Evolutionary conservation across 2,888 invertebrate species (phyloP), one percentile per base, ranked within the genome.

Genomic region (Allophyes oxyacanthae): DNA sequence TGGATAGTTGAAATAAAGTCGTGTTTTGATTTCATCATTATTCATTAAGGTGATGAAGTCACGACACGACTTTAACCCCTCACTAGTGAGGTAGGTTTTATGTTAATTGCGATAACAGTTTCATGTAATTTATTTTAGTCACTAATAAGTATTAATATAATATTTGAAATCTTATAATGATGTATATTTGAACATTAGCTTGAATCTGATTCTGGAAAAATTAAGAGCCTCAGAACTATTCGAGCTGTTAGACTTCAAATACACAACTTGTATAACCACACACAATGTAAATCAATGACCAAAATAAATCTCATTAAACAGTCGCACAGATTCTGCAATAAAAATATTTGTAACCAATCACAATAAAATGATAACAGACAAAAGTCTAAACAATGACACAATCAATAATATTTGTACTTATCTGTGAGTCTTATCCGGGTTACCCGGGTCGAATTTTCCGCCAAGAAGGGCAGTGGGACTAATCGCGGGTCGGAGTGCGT

Each of bases 401-500:
- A 60, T 53, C 66, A 62, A 76, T 74, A 72, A 78, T 71, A 69
- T 79, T 82, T 85, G 65, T 85, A 88, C 88, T 89, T 86, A 89
- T 89, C 89, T 86, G 71, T 72, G 75, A 84, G 75, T 73, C 71
- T 78, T 73, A 82, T 79, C 78, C 79, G 78, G 71, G 80, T 52
- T 77, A 83, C 75, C 84, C 81, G 82, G 75, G 67, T 78, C 77
- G 81, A 77, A 72, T 70, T 77, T 78, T 75, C 78, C 72, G 72
- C 71, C 82, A 84, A 84, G 83, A 77, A 87, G 89, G 90, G 86
- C 89, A 88, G 85, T 82, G 80, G 82, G 84, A 64, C 87, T 93
- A 94, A 94, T 94, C 92, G 87, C 87, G 40, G 78, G 71, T 77
- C 68, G 80, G 78, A 65, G 84, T 92, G 92, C 92, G 82, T 65